Percentiles rank a stretch among this genome's conserved stretches.
Conservation (phyloP, 2,797 vertebrate genomes). For the Poliocrania exsul region DNA sequence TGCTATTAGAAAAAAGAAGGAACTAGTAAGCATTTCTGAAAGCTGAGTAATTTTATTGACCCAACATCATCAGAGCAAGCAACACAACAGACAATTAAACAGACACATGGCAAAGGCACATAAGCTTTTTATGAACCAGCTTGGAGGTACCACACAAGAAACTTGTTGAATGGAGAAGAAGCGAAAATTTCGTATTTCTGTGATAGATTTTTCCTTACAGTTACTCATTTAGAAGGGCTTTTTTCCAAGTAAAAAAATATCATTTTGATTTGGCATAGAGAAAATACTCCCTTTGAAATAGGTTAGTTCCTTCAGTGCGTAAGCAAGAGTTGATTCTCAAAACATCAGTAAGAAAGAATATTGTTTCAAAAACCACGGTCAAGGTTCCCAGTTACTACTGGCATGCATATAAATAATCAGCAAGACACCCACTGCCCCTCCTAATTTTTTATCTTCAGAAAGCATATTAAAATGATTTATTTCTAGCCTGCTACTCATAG, state of each 20-base stretch:
- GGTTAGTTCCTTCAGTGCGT: neutral
- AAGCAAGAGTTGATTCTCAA: neutral
- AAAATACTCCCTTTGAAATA: slow-evolving; percentile 32
- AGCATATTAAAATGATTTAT: slow-evolving; percentile 64
- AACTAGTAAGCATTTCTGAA: neutral
- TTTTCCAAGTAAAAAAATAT: neutral
- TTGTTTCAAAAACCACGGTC: neutral
- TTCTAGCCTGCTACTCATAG: slow-evolving; percentile 38
- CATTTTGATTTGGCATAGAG: neutral
- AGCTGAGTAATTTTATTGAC: neutral
- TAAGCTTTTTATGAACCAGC: neutral
- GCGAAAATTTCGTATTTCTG: neutral
- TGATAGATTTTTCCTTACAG: neutral
- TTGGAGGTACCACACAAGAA: neutral
- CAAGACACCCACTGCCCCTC: neutral
- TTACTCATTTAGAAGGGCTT: neutral
- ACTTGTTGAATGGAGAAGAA: neutral
- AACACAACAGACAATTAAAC: neutral
- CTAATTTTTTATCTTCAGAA: slow-evolving; percentile 55
- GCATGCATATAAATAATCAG: neutral
- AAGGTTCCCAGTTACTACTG: neutral
- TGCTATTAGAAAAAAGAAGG: neutral
- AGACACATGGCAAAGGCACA: neutral
- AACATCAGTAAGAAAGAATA: slow-evolving; percentile 19
- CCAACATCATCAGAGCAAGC: neutral